Evolutionary conservation across 2,113 vertebrate genomes (phyloP), one percentile per base, ranked within the genome.

Genomic region (Antennarius striatus): DNA sequence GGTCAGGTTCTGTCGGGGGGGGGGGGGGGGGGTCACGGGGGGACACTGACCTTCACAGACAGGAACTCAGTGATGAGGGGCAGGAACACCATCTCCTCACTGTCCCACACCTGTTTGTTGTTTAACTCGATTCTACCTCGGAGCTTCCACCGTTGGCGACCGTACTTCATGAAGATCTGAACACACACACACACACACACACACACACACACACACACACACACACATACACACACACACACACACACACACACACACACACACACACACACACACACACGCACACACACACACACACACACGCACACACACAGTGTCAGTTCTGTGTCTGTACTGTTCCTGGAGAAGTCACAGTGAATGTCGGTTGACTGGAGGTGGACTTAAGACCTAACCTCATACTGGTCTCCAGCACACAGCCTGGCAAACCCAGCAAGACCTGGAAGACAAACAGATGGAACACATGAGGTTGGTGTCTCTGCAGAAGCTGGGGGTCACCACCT

Each of bases 371-470:
- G 11, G 45, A 3, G 45, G 2, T 15, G 14, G 12, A 15, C 45
- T 36, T 15, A 46, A 1, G 6, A 11, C 75, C 92, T 88, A 80
- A 99, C 97, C 96, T 99, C 97, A 52, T 99, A 99, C 69, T 98
- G 96, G 90, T 99, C 97, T 45, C 97, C 97, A 65, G 95, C 94
- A 88, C 97, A 99, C 68, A 99, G 91, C 68, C 97, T 90, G 63
- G 97, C 97, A 77, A 98, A 99, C 75, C 97, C 97, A 68, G 96
- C 96, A 79, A 99, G 90, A 83, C 97, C 97, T 99, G 86, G 87
- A 72, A 84, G 39, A 72, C 11, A 84, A 9, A 43, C 5, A 3
- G 42, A 11, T 11, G 10, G 42, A 7, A 12, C 5, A 43, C 6
- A 43, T 43, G 42, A 43, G 22, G 22, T 22, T 22, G 2, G 22